Conservation (phyloP, 2,888 invertebrate genomes). For the Acanthococcus lagerstroemiae region DNA sequence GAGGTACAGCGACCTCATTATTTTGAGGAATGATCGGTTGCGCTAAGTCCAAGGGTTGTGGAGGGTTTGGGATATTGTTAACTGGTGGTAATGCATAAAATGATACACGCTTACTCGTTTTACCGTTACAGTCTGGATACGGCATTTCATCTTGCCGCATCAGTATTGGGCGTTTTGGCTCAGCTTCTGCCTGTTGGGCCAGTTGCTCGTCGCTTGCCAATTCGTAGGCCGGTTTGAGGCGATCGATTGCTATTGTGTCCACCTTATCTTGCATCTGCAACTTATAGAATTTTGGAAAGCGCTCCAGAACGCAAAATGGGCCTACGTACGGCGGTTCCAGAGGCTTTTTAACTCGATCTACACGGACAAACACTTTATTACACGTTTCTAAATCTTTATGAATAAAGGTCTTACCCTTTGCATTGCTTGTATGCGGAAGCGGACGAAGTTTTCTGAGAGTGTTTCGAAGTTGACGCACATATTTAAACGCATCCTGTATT, state of each 20-base stretch:
- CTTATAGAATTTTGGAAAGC: slow-evolving; percentile 4
- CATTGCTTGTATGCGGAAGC: not conserved
- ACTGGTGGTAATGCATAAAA: too few species aligned
- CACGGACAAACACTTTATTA: slow-evolving; percentile 24
- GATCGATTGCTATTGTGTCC: not conserved
- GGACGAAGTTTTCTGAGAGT: not conserved
- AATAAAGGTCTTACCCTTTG: not conserved
- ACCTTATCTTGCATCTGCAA: not conserved
- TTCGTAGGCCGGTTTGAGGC: slow-evolving; percentile 17
- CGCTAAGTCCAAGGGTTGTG: too few species aligned
- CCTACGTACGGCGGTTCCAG: too few species aligned
- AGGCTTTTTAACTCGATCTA: slow-evolving; percentile 19
- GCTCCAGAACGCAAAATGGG: slow-evolving; percentile 11
- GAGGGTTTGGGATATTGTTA: too few species aligned
- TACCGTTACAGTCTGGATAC: too few species aligned
- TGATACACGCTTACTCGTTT: too few species aligned
- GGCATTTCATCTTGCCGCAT: not conserved
- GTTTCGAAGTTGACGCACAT: not conserved
- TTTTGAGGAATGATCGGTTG: too few species aligned
- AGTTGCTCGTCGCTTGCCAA: not conserved
- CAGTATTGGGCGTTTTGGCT: not conserved
- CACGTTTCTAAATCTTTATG: not conserved
- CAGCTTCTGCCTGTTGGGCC: not conserved
- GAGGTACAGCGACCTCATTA: too few species aligned
- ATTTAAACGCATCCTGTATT: not conserved